A percentile compares a stretch with the other conserved stretches of the same genome.
Evolutionary conservation across 2,888 invertebrate genomes (phyloP).

Genomic region (Hyles lineata): DNA sequence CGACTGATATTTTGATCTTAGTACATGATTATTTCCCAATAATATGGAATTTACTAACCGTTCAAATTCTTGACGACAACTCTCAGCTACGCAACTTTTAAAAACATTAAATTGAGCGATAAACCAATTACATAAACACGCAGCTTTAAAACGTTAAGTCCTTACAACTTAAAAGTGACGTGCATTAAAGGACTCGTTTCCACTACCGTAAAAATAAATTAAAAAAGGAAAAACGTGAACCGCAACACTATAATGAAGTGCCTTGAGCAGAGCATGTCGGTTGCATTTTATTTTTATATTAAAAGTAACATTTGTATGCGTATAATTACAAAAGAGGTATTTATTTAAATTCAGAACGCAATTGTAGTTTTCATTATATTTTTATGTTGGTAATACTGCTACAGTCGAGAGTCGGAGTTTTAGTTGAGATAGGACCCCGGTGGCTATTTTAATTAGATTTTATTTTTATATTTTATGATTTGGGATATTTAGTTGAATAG

Average conservation of each 20-base stretch:
- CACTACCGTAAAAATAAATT: conserved; percentile 3
- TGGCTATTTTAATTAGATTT: too few relatives aligned
- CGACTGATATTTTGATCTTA: too few relatives aligned
- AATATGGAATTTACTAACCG: too few relatives aligned
- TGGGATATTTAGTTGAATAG: too few relatives aligned
- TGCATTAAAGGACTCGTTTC: not conserved
- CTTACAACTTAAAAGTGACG: not conserved
- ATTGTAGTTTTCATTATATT: not conserved
- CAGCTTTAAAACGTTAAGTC: too few relatives aligned
- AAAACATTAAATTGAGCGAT: too few relatives aligned
- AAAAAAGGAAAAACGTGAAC: not conserved
- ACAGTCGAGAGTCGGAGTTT: not conserved
- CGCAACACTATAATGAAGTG: not conserved
- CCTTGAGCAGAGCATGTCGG: not conserved
- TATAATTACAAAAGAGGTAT: not conserved
- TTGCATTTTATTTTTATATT: not conserved
- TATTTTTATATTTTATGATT: too few relatives aligned
- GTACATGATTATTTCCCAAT: too few relatives aligned
- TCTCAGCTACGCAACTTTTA: too few relatives aligned
- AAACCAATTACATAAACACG: too few relatives aligned
- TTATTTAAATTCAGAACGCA: conserved; percentile 1
- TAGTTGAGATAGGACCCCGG: too few relatives aligned
- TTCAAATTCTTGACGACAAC: too few relatives aligned
- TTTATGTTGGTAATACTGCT: not conserved
- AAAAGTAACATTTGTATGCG: not conserved